phyloP scores from a whole-genome alignment of 1,140 invertebrate genomes.

The Achroia grisella region DNA sequence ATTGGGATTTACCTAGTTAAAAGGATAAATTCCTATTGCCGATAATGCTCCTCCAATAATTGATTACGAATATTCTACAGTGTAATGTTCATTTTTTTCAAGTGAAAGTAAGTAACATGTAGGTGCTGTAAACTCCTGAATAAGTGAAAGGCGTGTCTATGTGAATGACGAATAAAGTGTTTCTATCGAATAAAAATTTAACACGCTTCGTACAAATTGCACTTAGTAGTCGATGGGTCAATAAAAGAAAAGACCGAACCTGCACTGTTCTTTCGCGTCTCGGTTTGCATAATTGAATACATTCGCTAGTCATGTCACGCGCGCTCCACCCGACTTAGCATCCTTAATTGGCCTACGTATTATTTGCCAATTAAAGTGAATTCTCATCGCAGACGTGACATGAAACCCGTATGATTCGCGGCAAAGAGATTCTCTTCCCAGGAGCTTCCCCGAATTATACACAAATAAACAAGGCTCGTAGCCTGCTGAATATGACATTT shows the following conservation, averaged over 20 bases:
- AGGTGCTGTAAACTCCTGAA: not conserved
- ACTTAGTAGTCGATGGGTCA: slow-evolving; percentile 41
- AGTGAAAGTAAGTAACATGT: slow-evolving; percentile 22
- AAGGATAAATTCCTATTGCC: no score
- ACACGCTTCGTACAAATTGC: no score
- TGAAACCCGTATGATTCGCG: slow-evolving; percentile 57
- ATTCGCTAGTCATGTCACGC: slow-evolving; percentile 64
- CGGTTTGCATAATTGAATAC: slow-evolving; percentile 71
- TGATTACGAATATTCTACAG: slow-evolving; percentile 3
- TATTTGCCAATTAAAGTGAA: slow-evolving; percentile 75
- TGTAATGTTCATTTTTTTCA: slow-evolving; percentile 8
- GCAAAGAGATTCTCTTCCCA: slow-evolving; percentile 39
- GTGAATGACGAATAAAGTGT: slow-evolving; percentile 22
- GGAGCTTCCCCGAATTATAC: slow-evolving; percentile 32
- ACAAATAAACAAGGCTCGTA: slow-evolving; percentile 26
- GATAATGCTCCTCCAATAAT: no score
- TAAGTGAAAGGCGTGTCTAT: slow-evolving; percentile 23
- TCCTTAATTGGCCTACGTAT: slow-evolving; percentile 73
- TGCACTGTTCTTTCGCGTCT: slow-evolving; percentile 51
- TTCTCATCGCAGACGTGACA: slow-evolving; percentile 69
- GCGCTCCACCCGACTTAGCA: slow-evolving; percentile 67
- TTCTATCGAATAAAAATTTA: slow-evolving; percentile 3
- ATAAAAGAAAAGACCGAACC: slow-evolving; percentile 27
- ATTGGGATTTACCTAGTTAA: no score
- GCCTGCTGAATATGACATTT: not conserved